phyloP scores from a whole-genome alignment of 2,888 invertebrate genomes.

The Acleris sparsana region DNA sequence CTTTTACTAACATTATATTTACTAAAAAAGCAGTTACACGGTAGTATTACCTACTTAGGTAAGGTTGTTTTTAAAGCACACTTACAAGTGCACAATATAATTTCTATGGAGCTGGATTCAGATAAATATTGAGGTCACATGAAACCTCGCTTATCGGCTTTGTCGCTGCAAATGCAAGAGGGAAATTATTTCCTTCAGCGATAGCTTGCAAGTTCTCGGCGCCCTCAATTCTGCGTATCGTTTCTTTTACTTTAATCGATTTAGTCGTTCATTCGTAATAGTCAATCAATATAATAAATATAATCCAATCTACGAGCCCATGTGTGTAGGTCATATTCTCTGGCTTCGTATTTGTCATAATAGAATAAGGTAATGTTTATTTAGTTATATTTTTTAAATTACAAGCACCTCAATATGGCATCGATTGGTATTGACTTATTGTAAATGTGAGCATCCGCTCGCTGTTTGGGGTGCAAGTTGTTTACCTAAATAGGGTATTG shows the following conservation, averaged over 20 bases:
- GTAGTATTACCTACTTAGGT: no score
- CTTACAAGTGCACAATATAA: constrained; percentile 3
- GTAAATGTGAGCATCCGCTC: no score
- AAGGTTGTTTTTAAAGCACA: neutral
- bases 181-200: constrained; percentile 66
- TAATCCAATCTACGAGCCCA: neutral
- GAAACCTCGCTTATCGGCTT: constrained; percentile 31
- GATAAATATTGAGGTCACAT: constrained; percentile 29
- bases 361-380: no score
- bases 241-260: constrained; percentile 51
- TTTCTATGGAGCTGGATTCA: neutral
- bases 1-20: no score
- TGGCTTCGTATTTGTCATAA: no score
- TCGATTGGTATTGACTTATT: no score
- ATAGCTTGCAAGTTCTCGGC: constrained; percentile 55
- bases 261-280: constrained; percentile 7
- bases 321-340: no score
- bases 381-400: no score
- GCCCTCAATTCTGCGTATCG: constrained; percentile 65
- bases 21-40: no score
- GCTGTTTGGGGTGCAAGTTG: no score
- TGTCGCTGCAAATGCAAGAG: constrained; percentile 52
- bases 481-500: no score
- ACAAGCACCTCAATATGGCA: no score
- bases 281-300: neutral